phyloP scores from a whole-genome alignment of 2,113 vertebrate species.

The Sigmodon hispidus region DNA sequence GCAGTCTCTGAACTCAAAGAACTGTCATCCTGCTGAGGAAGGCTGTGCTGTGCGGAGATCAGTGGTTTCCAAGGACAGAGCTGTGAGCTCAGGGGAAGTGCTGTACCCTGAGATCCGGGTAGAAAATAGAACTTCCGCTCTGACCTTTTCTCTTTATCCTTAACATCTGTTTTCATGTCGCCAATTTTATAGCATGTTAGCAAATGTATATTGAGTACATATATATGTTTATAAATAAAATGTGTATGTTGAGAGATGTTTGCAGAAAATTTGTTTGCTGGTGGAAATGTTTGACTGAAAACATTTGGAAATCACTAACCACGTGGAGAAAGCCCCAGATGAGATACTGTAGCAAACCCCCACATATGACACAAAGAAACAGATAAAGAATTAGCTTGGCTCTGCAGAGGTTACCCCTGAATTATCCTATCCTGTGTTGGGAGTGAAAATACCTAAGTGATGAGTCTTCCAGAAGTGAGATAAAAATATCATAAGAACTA shows the following conservation, averaged over 20 bases:
- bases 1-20: neutral
- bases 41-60: rapidly evolving
- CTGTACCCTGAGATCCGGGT: no score
- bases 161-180: slow-evolving; percentile 1
- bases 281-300: neutral
- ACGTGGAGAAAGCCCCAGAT: neutral
- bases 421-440: slow-evolving; percentile 15
- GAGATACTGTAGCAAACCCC: neutral
- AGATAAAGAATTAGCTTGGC: neutral
- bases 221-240: neutral
- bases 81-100: neutral
- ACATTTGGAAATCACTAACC: slow-evolving; percentile 12
- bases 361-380: neutral
- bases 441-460: slow-evolving; percentile 48
- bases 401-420: neutral
- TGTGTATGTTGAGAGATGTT: neutral
- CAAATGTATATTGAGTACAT: neutral
- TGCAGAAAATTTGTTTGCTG: neutral
- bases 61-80: neutral
- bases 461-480: slow-evolving; percentile 31
- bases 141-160: neutral
- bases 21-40: neutral
- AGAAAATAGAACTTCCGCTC: slow-evolving; percentile 2
- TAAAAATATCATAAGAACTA: neutral
- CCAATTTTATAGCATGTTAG: neutral